A percentile compares a stretch with the other conserved stretches of the same genome.
Evolutionary conservation across 2,888 invertebrate genomes (phyloP).

Genomic region (Euproctis similis): DNA sequence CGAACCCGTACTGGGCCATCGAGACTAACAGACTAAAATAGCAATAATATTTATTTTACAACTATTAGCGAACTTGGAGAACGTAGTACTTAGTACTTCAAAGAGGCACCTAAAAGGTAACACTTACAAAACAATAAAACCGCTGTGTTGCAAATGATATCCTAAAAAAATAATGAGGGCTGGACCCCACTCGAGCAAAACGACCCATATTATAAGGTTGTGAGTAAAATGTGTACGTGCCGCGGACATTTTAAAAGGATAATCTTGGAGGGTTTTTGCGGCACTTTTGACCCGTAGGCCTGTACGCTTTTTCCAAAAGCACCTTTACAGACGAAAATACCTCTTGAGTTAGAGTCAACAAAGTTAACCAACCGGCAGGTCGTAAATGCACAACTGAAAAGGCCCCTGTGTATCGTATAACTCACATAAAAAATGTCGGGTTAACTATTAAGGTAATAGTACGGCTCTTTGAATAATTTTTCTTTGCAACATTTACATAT

Average conservation of each 20-base stretch:
- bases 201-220: slow-evolving; percentile 22
- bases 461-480: background rate
- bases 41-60: too few relatives aligned
- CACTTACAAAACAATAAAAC: slow-evolving; percentile 40
- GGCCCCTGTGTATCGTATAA: slow-evolving; percentile 4
- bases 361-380: slow-evolving; percentile 8
- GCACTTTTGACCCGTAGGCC: slow-evolving; percentile 27
- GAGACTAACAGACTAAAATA: too few relatives aligned
- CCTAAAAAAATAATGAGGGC: slow-evolving; percentile 53
- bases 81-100: too few relatives aligned
- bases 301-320: slow-evolving; percentile 17
- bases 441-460: slow-evolving; percentile 1
- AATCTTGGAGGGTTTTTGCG: slow-evolving; percentile 30
- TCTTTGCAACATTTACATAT: too few relatives aligned
- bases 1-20: too few relatives aligned
- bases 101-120: slow-evolving; percentile 22
- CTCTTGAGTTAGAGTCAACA: slow-evolving; percentile 8
- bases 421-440: slow-evolving; percentile 2
- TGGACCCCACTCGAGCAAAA: slow-evolving; percentile 51
- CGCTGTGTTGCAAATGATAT: slow-evolving; percentile 52
- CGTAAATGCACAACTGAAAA: slow-evolving; percentile 6
- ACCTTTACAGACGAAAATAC: slow-evolving; percentile 11
- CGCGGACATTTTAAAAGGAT: slow-evolving; percentile 45
- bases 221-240: slow-evolving; percentile 43
- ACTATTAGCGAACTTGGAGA: too few relatives aligned